A percentile compares a stretch with the other conserved stretches of the same genome.
phyloP scores from a whole-genome alignment of 2,797 vertebrate species.

The Halcyon chelicuti region DNA sequence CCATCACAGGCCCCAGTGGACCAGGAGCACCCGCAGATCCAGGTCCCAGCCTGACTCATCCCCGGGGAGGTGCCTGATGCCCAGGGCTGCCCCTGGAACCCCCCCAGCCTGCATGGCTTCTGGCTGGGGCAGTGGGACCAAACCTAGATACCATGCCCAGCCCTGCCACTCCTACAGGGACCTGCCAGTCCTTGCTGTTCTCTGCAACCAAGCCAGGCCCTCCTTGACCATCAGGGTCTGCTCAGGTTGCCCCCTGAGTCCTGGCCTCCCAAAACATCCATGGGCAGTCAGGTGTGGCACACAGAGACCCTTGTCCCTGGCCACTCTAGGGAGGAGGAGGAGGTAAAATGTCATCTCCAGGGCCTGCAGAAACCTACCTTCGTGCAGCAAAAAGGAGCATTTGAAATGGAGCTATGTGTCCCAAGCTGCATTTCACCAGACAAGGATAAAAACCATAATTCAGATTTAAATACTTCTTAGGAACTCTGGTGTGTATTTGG shows the following conservation, averaged over 20 bases:
- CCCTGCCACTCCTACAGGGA: background rate
- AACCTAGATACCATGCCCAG: too few relatives aligned
- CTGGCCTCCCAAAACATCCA: background rate
- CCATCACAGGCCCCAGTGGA: background rate
- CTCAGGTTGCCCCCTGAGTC: fast-evolving
- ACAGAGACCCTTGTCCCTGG: background rate
- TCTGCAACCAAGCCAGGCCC: too few relatives aligned
- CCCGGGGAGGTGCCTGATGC: too few relatives aligned
- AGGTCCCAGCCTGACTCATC: too few relatives aligned
- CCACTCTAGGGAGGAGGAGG: background rate
- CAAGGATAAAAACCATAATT: background rate
- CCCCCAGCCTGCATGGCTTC: background rate
- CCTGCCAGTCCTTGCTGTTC: too few relatives aligned
- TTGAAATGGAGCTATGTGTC: background rate
- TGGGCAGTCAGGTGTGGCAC: background rate
- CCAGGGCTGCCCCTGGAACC: too few relatives aligned
- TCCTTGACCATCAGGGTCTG: background rate
- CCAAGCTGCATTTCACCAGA: background rate
- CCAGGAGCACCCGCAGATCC: background rate
- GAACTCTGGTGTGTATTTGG: background rate
- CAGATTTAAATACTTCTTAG: background rate
- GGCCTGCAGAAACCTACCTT: background rate
- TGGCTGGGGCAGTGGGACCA: background rate
- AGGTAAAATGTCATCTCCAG: background rate
- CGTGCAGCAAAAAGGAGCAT: background rate